phyloP scores from a whole-genome alignment of 2,888 invertebrate genomes.

The Coenonympha arcania region DNA sequence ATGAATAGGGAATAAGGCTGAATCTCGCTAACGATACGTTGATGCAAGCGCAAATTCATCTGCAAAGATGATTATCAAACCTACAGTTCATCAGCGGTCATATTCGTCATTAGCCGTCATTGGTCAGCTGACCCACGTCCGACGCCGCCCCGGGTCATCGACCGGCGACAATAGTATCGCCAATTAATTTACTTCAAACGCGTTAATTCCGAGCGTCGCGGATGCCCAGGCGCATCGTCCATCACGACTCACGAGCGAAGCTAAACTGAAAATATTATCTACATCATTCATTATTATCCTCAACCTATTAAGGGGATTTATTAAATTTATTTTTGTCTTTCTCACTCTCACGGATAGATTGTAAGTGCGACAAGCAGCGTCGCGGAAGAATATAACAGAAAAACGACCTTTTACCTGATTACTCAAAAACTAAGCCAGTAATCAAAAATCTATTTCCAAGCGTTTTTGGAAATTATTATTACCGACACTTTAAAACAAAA shows the following conservation, averaged over 20 bases:
- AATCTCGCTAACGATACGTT: not conserved
- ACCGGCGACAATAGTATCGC: conserved; percentile 24
- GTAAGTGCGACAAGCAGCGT: too few species aligned
- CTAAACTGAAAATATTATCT: too few species aligned
- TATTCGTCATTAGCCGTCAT: conserved; percentile 2
- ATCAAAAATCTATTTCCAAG: too few species aligned
- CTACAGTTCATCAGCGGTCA: not conserved
- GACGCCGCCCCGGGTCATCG: conserved; percentile 34
- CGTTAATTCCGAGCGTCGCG: not conserved
- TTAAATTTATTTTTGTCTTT: too few species aligned
- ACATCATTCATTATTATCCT: too few species aligned
- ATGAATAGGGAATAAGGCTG: not conserved
- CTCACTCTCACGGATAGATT: too few species aligned
- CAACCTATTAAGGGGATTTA: too few species aligned
- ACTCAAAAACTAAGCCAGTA: too few species aligned
- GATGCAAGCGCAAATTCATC: not conserved
- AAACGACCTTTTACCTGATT: too few species aligned
- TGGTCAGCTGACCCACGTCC: conserved; percentile 27
- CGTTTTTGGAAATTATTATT: too few species aligned
- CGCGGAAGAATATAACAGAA: too few species aligned
- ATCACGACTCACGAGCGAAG: not conserved
- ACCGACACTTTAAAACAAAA: too few species aligned
- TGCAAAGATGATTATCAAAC: not conserved
- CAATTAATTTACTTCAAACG: conserved; percentile 9
- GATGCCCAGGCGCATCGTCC: not conserved